Evolutionary conservation across 2,797 vertebrate species (phyloP).

Genomic region (Paguma larvata): DNA sequence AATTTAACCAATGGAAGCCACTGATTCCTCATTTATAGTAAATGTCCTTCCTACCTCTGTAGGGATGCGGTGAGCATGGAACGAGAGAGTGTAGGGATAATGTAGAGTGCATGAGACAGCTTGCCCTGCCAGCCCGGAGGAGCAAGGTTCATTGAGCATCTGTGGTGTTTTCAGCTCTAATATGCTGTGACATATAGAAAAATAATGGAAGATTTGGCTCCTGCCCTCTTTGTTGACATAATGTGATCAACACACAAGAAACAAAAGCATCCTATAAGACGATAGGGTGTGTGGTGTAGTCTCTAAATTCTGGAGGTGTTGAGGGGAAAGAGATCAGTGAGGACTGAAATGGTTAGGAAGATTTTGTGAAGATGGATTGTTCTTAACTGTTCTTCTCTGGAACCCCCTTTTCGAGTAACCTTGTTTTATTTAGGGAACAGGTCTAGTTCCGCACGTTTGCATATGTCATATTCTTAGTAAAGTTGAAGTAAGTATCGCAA

Average conservation of each 20-base stretch:
- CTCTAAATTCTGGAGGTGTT: neutral
- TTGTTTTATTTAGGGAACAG: constrained; percentile 51
- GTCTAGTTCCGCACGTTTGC: constrained; percentile 40
- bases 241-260: neutral
- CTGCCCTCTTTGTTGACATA: constrained; percentile 12
- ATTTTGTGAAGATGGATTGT: neutral
- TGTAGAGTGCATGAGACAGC: neutral
- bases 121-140: neutral
- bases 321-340: neutral
- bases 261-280: neutral
- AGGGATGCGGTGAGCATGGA: neutral
- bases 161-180: neutral
- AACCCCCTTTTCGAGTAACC: neutral
- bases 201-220: constrained; percentile 18
- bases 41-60: neutral
- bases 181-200: neutral
- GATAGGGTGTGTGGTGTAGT: neutral
- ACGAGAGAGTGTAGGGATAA: neutral
- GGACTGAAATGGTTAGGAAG: neutral
- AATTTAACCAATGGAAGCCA: neutral
- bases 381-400: neutral
- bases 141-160: neutral
- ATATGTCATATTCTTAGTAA: constrained; percentile 55
- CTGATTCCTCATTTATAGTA: neutral
- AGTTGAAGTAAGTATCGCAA: constrained; percentile 54